Evolutionary conservation across 2,113 vertebrate genomes (phyloP), one percentile per base, ranked within the genome.

Genomic region (Archilochus colubris): DNA sequence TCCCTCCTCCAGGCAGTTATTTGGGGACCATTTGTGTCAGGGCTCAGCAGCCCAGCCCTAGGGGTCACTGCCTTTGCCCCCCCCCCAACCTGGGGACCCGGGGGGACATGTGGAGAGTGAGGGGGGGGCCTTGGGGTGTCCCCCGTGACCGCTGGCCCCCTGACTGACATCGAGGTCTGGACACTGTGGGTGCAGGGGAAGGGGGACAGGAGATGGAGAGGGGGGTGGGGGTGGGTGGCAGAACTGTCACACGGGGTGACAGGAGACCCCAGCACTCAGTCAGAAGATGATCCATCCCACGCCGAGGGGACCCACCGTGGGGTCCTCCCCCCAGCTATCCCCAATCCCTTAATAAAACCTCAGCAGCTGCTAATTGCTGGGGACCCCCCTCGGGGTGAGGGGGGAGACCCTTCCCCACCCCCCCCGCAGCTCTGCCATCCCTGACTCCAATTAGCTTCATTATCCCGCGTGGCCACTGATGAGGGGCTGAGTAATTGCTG

Each of bases 81-180:
- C 7, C n/a, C 28, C n/a, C 12, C 0, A 7, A 7, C 51, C 23
- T 12, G 11, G 5, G 17, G 25, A 40, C 18, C 24, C 6, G 1
- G 21, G 0, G 43, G 24, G 36, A 14, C 1, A 4, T 0, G 55
- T 0, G 8, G 51, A 12, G 50, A 40, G 10, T 2, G 21, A 22
- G n/a, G 61, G 46, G 0, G 24, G 61, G 38, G 7, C 62, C 51
- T 80, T 43, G 8, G 2, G 8, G 33, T 0, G 0, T 62, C 24
- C 6, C 23, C 74, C 50, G 76, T 36, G 10, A 53, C 63, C 4
- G 1, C 53, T 14, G 50, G 94, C 93, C 91, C 94, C 92, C 38
- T 96, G 93, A 97, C 96, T 94, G 91, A 93, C 95, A 95, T 96
- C 53, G 62, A 55, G 78, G 63, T 76, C 44, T 46, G 44, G 38